A percentile compares a stretch with the other conserved stretches of the same genome.
phyloP scores from a whole-genome alignment of 2,888 invertebrate species.

The Melipona bicolor region DNA sequence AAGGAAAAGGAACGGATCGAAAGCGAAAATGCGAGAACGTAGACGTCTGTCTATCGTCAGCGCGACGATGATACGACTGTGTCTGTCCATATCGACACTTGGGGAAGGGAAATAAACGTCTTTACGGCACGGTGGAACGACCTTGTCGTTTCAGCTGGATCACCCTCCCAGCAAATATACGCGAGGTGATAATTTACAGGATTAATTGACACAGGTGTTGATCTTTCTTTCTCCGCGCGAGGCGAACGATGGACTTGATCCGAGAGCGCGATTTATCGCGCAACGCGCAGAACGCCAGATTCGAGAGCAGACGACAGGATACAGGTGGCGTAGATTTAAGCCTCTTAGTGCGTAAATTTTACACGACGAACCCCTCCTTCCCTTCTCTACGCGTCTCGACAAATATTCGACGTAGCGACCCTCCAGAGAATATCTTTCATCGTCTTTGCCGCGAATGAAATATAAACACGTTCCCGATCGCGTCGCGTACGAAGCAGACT shows the following conservation, averaged over 20 bases:
- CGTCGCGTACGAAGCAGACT: background rate
- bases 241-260: background rate
- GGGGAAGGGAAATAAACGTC: too few species aligned
- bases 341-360: background rate
- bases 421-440: background rate
- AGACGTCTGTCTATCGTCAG: too few species aligned
- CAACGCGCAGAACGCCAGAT: background rate
- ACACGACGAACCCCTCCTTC: background rate
- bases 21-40: background rate
- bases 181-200: background rate
- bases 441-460: too few species aligned
- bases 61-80: background rate
- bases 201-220: background rate
- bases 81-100: background rate
- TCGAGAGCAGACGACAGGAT: background rate
- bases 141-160: too few species aligned
- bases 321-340: background rate
- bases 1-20: background rate
- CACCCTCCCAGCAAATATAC: too few species aligned
- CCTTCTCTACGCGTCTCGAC: background rate
- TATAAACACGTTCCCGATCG: background rate
- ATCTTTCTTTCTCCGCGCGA: background rate
- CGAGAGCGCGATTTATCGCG: background rate
- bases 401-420: background rate
- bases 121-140: background rate